phyloP scores from a whole-genome alignment of 1,140 invertebrate genomes.

The Parapsyche elsis region DNA sequence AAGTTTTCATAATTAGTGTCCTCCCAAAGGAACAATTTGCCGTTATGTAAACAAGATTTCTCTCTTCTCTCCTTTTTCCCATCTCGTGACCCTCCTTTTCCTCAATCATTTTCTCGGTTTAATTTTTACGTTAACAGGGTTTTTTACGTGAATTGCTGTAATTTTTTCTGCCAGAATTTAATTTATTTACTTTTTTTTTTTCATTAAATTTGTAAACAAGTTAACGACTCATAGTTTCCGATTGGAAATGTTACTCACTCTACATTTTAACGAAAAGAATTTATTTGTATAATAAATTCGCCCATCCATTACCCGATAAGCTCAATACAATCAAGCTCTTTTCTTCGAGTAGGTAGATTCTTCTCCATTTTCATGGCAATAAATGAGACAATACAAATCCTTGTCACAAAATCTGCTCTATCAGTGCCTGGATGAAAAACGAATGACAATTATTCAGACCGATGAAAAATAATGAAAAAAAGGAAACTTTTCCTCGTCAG shows the following conservation, averaged over 20 bases:
- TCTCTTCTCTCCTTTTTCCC: conserved; percentile 1
- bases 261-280: background rate
- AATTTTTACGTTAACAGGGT: background rate
- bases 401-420: conserved; percentile 1
- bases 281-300: conserved; percentile 22
- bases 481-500: no score
- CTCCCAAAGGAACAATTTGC: conserved; percentile 38
- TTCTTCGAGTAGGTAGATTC: background rate
- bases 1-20: conserved; percentile 41
- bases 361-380: conserved; percentile 19
- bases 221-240: no score
- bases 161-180: no score
- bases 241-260: no score
- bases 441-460: background rate
- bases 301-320: conserved; percentile 21
- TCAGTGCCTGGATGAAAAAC: background rate
- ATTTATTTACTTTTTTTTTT: no score
- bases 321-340: conserved; percentile 17
- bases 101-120: conserved; percentile 16
- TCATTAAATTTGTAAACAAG: no score
- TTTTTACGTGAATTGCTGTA: background rate
- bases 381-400: conserved; percentile 24
- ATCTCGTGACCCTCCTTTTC: background rate
- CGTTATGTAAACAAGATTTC: conserved; percentile 40
- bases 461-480: conserved; percentile 1